These are phyloP conservation scores for Anthophora plumipes DNA, from an alignment of 2,888 invertebrate species.

Conservation along the genomic window DNA sequence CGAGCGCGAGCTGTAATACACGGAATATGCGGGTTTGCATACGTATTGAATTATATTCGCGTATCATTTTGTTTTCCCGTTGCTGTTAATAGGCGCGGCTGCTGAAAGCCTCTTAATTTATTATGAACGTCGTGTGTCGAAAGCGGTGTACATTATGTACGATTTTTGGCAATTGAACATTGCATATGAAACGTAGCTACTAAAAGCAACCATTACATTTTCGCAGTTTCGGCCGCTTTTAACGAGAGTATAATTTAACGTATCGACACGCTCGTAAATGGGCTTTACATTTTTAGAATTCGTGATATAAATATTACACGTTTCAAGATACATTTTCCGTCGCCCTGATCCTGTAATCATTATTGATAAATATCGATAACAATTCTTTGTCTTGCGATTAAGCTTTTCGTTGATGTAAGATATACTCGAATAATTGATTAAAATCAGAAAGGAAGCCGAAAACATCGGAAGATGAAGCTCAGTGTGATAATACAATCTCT, in stretches of 20 bases:
- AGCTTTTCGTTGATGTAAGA: no score
- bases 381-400: no score
- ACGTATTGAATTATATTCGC: slow-evolving; percentile 54
- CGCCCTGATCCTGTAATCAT: no score
- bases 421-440: no score
- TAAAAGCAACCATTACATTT: slow-evolving; percentile 60
- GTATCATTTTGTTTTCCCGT: slow-evolving; percentile 58
- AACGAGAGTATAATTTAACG: slow-evolving; percentile 51
- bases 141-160: slow-evolving; percentile 46
- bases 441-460: no score
- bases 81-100: slow-evolving; percentile 52
- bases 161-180: slow-evolving; percentile 59
- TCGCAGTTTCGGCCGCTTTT: slow-evolving; percentile 51
- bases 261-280: slow-evolving; percentile 28
- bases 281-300: slow-evolving; percentile 17
- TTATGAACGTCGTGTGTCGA: slow-evolving; percentile 40
- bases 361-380: no score
- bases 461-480: no score
- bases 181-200: slow-evolving; percentile 28
- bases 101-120: slow-evolving; percentile 65
- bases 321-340: slow-evolving; percentile 12
- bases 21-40: slow-evolving; percentile 10
- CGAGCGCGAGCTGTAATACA: slow-evolving; percentile 13
- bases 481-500: no score
- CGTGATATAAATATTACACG: slow-evolving; percentile 19